phyloP scores from a whole-genome alignment of 1,140 invertebrate species.

The Drosophila varians region DNA sequence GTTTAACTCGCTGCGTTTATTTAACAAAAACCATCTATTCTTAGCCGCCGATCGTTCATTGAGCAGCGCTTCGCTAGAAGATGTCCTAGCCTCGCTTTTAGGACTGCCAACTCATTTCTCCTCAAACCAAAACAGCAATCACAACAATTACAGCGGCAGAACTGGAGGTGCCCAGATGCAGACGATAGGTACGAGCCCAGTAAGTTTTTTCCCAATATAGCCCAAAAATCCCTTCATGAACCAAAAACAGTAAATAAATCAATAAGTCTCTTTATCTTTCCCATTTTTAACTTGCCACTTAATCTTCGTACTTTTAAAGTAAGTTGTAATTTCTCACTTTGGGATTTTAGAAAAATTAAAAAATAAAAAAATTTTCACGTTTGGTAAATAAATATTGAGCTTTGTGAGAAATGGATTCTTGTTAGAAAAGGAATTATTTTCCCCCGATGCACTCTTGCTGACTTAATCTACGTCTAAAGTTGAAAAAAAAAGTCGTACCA shows the following conservation, averaged over 20 bases:
- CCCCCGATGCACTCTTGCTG: no score
- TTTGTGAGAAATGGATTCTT: no score
- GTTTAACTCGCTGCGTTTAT: not conserved
- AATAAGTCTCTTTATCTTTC: no score
- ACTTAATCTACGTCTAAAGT: no score
- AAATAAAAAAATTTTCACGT: no score
- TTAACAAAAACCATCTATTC: constrained; percentile 37
- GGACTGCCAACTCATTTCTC: constrained; percentile 87
- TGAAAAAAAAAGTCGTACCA: no score
- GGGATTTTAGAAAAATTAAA: no score
- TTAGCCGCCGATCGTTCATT: constrained; percentile 86
- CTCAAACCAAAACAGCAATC: constrained; percentile 62
- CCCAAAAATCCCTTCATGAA: constrained; percentile 30
- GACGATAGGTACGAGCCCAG: constrained; percentile 85
- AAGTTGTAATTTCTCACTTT: no score
- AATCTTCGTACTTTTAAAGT: no score
- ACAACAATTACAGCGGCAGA: constrained; percentile 49
- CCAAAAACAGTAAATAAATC: constrained; percentile 3
- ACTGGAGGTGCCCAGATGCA: constrained; percentile 46
- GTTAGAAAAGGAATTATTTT: no score
- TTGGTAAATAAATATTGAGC: no score
- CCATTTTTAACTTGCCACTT: not conserved
- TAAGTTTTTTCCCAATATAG: constrained; percentile 86
- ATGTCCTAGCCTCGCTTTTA: constrained; percentile 95
- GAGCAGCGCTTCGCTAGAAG: constrained; percentile 94